A percentile compares a stretch with the other conserved stretches of the same genome.
Conservation (phyloP, 2,797 vertebrate genomes). For the Anguilla marmorata region DNA sequence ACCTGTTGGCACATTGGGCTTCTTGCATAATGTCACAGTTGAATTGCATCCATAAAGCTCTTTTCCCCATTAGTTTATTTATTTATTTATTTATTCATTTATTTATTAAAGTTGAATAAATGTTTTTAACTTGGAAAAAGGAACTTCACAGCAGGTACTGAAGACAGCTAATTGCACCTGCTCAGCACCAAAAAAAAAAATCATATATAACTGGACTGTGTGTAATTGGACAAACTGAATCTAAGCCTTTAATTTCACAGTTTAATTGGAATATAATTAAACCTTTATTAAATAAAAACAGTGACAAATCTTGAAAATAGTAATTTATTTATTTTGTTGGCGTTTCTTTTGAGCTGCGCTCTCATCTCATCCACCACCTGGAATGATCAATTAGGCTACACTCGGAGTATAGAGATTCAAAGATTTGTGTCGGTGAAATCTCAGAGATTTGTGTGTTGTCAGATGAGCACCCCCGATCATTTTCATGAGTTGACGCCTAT, state of each 20-base stretch:
- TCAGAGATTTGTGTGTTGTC: too few relatives aligned
- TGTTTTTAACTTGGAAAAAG: background rate
- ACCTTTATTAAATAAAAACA: slow-evolving; percentile 46
- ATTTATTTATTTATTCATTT: background rate
- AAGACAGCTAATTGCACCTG: slow-evolving; percentile 67
- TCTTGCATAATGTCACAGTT: slow-evolving; percentile 14
- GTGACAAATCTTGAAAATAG: background rate
- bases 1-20: slow-evolving; percentile 15
- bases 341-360: background rate
- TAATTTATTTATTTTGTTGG: background rate
- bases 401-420: too few relatives aligned
- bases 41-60: slow-evolving; percentile 12
- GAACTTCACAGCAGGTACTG: background rate
- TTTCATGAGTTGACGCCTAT: too few relatives aligned
- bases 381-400: too few relatives aligned
- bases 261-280: slow-evolving; percentile 63
- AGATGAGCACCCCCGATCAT: too few relatives aligned
- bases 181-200: slow-evolving; percentile 62
- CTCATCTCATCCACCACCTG: too few relatives aligned
- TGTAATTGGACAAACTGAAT: slow-evolving; percentile 73
- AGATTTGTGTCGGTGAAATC: too few relatives aligned
- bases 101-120: background rate
- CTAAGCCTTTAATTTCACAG: slow-evolving; percentile 71
- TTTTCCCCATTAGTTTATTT: background rate
- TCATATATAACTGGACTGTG: slow-evolving; percentile 71